Percentiles rank a stretch among this genome's conserved stretches.
Evolutionary conservation across 92 coral and sea anemone genomes (phyloP).

Genomic region (Epizoanthus rinbou): DNA sequence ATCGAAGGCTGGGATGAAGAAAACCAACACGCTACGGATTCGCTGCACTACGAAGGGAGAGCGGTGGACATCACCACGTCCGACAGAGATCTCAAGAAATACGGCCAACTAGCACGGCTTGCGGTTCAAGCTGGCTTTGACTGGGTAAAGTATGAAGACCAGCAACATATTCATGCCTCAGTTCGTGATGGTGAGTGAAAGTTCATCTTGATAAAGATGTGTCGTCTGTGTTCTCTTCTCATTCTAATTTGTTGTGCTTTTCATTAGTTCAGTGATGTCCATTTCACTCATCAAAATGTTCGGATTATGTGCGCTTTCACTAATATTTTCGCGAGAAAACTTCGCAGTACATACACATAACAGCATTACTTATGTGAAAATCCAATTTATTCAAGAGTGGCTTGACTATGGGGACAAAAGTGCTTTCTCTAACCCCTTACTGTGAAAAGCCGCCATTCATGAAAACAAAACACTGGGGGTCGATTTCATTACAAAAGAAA

Average conservation of each 20-base stretch:
- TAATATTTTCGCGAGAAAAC: slow-evolving; percentile 29
- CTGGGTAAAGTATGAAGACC: slow-evolving; percentile 82
- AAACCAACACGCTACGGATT: slow-evolving; percentile 61
- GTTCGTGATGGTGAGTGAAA: slow-evolving; percentile 85
- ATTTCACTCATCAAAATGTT: neutral
- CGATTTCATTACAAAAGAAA: slow-evolving; percentile 53
- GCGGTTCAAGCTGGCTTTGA: slow-evolving; percentile 96
- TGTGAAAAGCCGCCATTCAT: slow-evolving; percentile 60
- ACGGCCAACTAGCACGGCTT: slow-evolving; percentile 84
- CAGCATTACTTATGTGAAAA: slow-evolving; percentile 42
- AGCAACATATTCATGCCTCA: slow-evolving; percentile 88
- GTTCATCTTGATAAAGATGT: neutral
- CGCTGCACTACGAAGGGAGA: slow-evolving; percentile 98
- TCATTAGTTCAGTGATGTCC: neutral
- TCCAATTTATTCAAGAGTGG: slow-evolving; percentile 48
- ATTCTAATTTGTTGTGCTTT: slow-evolving; percentile 18
- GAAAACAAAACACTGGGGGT: slow-evolving; percentile 59
- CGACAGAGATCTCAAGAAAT: slow-evolving; percentile 74
- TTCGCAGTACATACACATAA: neutral
- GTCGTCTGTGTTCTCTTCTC: neutral
- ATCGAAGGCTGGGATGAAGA: slow-evolving; percentile 96
- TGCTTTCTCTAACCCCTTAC: slow-evolving; percentile 65
- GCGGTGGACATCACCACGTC: slow-evolving; percentile 98
- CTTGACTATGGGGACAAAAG: slow-evolving; percentile 40
- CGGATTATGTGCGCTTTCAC: slow-evolving; percentile 5